Evolutionary conservation across 2,888 invertebrate species (phyloP), one percentile per base, ranked within the genome.

Genomic region (Phymatocera aterrima): DNA sequence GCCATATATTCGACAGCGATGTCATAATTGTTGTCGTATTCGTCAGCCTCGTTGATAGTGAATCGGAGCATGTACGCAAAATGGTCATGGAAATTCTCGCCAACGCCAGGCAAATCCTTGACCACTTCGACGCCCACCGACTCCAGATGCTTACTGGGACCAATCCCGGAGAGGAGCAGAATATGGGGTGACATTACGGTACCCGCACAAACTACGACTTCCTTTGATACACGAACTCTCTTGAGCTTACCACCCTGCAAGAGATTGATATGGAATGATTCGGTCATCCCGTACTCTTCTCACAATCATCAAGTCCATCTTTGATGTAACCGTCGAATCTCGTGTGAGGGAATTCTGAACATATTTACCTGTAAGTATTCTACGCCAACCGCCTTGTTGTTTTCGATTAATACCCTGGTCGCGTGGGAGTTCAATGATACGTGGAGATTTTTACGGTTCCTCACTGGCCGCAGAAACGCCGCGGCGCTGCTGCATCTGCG

Each of bases 81-180:
- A 83, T 95, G 95, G 86, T 95, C 95, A 79, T 94, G 94, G 0
- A 95, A 89, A 85, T 95, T 95, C 84, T 93, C 93, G 0, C 95
- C 95, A 0, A 95, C 95, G 0, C 95, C 95, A 0, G 94, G 94
- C 24, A 95, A 89, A 80, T 95, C 92, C 80, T 93, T 92, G 34
- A 94, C 91, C 10, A 93, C 91, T 4, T 92, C 92, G 37, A 95
- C 93, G 77, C 93, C 93, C 79, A 93, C 92, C 78, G 91, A 91
- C 61, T 92, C 89, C 1, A 95, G 89, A 64, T 93, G 93, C 5
- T 92, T 91, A 83, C 91, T 93, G 0, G 95, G 94, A 0, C 95
- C 95, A 6, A 95, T 92, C 8, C 95, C 95, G 0, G 95, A 95
- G 2, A 94, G 92, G 2, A 95, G 86, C 2, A 95, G 91, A 10